phyloP scores from a whole-genome alignment of 2,113 vertebrate genomes.

The Ardeotis arabs region DNA sequence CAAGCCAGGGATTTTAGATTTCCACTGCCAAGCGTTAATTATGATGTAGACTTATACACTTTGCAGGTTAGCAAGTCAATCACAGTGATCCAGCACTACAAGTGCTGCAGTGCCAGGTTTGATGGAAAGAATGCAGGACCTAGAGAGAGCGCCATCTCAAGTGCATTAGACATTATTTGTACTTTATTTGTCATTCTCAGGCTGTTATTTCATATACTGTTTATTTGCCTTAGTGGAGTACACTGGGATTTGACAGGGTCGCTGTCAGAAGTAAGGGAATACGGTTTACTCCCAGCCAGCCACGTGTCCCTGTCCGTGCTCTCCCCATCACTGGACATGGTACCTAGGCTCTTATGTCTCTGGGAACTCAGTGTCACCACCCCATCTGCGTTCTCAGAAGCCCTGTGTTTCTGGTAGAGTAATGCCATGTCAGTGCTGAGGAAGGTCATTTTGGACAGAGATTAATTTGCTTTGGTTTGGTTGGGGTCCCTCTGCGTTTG shows the following conservation, averaged over 20 bases:
- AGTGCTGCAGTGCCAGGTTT: neutral
- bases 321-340: neutral
- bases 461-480: neutral
- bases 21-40: constrained; percentile 45
- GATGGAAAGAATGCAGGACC: neutral
- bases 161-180: neutral
- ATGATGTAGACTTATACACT: neutral
- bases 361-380: neutral
- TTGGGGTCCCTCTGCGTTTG: neutral
- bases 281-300: neutral
- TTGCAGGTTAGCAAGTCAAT: constrained; percentile 31
- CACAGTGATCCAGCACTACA: neutral
- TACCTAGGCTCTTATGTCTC: neutral
- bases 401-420: neutral
- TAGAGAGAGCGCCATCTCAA: neutral
- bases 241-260: neutral
- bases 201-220: neutral
- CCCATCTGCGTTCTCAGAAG: neutral
- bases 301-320: neutral
- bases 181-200: neutral
- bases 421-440: neutral
- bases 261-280: neutral
- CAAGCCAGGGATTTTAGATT: constrained; percentile 46
- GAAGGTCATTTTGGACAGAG: neutral
- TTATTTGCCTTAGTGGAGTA: neutral